phyloP scores from a whole-genome alignment of 2,888 invertebrate species.

The Yponomeuta sedellus region DNA sequence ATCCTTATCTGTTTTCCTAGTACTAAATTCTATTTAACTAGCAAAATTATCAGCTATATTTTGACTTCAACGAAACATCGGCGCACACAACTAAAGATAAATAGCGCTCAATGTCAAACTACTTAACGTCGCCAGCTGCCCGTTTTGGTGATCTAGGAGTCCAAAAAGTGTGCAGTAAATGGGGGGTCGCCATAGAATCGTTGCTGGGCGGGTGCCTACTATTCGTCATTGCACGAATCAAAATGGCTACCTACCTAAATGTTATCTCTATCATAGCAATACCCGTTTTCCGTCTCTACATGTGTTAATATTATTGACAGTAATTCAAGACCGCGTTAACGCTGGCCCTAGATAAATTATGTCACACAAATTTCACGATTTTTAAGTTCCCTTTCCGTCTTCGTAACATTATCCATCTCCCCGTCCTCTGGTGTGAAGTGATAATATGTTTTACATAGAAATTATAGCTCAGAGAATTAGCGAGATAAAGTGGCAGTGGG shows the following conservation, averaged over 20 bases:
- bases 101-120: slow-evolving; percentile 8
- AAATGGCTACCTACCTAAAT: slow-evolving; percentile 55
- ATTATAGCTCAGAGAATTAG: no score
- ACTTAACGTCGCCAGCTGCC: not conserved
- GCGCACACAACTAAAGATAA: not conserved
- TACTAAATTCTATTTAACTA: slow-evolving; percentile 1
- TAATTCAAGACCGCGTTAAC: not conserved
- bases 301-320: not conserved
- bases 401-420: no score
- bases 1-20: not conserved
- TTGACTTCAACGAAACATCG: not conserved
- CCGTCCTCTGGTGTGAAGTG: no score
- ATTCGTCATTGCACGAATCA: slow-evolving; percentile 31
- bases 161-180: not conserved
- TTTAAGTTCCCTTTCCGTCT: no score
- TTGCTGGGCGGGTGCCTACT: not conserved
- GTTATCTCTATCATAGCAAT: slow-evolving; percentile 60
- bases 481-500: no score
- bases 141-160: not conserved
- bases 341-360: not conserved
- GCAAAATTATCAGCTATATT: slow-evolving; percentile 1
- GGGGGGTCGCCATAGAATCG: not conserved
- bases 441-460: no score
- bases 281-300: slow-evolving; percentile 18
- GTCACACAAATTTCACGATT: no score